A percentile compares a stretch with the other conserved stretches of the same genome.
Evolutionary conservation across 2,888 invertebrate genomes (phyloP).

Genomic region (Drosophila paramelanica): DNA sequence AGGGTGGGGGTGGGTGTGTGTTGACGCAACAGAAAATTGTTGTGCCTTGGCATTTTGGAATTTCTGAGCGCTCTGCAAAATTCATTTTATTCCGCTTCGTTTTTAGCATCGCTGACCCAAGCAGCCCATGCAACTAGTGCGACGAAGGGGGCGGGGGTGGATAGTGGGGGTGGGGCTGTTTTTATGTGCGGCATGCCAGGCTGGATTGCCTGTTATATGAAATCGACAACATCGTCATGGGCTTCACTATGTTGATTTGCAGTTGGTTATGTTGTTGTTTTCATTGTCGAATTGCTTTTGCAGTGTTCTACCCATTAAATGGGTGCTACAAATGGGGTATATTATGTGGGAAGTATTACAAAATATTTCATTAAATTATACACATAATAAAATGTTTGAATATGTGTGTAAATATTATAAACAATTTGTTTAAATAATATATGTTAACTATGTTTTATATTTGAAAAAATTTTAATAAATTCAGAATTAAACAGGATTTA

Average conservation of each 20-base stretch:
- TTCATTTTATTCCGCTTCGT: conserved; percentile 61
- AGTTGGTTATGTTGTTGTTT: conserved; percentile 39
- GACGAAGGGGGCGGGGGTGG: not conserved
- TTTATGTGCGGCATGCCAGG: conserved; percentile 6
- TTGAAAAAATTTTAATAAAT: too few relatives aligned
- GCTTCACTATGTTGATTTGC: conserved; percentile 53
- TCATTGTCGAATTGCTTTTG: conserved; percentile 40
- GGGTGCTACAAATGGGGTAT: conserved; percentile 9
- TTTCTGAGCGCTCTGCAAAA: conserved; percentile 56
- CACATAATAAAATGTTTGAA: too few relatives aligned
- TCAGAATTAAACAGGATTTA: too few relatives aligned
- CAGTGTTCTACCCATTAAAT: conserved; percentile 9
- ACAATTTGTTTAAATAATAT: too few relatives aligned
- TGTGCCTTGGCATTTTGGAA: conserved; percentile 59
- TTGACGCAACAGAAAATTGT: conserved; percentile 45
- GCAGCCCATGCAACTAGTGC: conserved; percentile 54
- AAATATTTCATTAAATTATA: not conserved
- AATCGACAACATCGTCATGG: conserved; percentile 49
- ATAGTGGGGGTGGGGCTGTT: not conserved
- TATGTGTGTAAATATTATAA: too few relatives aligned
- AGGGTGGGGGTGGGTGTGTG: conserved; percentile 11
- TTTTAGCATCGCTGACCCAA: conserved; percentile 37
- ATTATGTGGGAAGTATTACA: not conserved
- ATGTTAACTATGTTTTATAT: too few relatives aligned
- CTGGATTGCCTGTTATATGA: conserved; percentile 46